Conservation (phyloP, 2,797 vertebrate genomes). For the Valencia hispanica region DNA sequence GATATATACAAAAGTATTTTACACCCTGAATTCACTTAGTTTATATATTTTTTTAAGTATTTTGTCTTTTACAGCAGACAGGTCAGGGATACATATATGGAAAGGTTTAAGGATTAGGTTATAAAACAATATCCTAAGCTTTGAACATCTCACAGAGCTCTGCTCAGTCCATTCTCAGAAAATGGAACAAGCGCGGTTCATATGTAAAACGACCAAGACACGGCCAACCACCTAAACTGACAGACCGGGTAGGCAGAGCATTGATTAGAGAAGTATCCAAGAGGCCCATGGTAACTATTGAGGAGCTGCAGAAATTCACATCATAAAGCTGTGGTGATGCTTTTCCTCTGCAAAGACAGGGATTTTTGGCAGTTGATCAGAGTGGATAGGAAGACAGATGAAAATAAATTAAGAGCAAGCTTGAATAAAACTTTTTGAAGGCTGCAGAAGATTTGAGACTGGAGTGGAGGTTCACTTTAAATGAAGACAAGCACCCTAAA, state of each 20-base stretch:
- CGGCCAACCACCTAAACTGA: too few species aligned
- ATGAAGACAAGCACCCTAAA: neutral
- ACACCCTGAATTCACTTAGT: neutral
- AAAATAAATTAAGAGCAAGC: neutral
- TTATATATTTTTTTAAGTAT: neutral
- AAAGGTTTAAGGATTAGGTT: neutral
- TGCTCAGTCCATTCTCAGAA: neutral
- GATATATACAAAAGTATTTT: neutral
- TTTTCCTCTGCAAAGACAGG: neutral
- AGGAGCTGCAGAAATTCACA: neutral
- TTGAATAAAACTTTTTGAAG: neutral
- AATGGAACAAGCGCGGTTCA: neutral
- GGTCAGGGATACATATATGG: neutral
- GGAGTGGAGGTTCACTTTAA: neutral
- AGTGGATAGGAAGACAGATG: too few species aligned
- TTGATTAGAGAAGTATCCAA: neutral
- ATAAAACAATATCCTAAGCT: neutral
- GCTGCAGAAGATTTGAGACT: neutral
- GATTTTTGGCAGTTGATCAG: neutral
- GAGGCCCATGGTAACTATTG: neutral
- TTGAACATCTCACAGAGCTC: neutral
- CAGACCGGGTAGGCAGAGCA: neutral
- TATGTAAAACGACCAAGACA: neutral
- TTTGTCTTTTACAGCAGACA: neutral
- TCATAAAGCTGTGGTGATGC: neutral